Base-by-base conservation (phyloP, 2,888 invertebrate species). In the Xestia c-nigrum region DNA sequence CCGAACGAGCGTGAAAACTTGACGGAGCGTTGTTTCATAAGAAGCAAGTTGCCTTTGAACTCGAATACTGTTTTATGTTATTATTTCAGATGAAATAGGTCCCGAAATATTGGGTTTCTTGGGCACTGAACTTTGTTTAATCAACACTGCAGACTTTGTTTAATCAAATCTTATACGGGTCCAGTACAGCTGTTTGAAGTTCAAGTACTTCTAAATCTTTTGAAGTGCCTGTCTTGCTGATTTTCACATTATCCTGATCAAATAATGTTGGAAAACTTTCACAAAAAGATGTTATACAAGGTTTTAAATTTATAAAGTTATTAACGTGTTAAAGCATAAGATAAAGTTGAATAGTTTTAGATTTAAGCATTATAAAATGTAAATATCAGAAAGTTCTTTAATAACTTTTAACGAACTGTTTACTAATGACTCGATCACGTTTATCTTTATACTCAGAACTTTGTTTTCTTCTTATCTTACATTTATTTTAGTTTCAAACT, bases 151-250 rank as follows among this genome's bases (percentile, higher is more conserved):
- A 76, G 74, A 72, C 78, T 76, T 81, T 86, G 76, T 80, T 86
- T 80, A 80, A 88, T 88, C 78, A 80, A 80, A 78, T 80, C 63
- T 76, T 78, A 86, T 86, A 71, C 71, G 76, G 85, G 85, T 73
- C 67, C 72, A 64, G 72, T 61, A 71, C 72, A 75, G 75, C 24
- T 83, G 79, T 73, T 66, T 84, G 74, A 70, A 64, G 64, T 80
- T 76, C 55, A 61, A 74, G 52, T 63, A 52, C 21, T 81, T 71
- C 46, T 40, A 64, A 72, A 78, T 75, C 80, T 77, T 85, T 86
- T 86, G 88, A 88, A 77, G 70, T 64, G 47, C 12, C 70, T 67
- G 65, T 81, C 72, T 81, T 67, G 71, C 72, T 68, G 69, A 83
- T 73, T 75, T 76, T 76, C 71, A 74, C 82, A 70, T 87, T 73